Evolutionary conservation across 2,113 vertebrate species (phyloP).

Genomic region (Poicephalus gulielmi): DNA sequence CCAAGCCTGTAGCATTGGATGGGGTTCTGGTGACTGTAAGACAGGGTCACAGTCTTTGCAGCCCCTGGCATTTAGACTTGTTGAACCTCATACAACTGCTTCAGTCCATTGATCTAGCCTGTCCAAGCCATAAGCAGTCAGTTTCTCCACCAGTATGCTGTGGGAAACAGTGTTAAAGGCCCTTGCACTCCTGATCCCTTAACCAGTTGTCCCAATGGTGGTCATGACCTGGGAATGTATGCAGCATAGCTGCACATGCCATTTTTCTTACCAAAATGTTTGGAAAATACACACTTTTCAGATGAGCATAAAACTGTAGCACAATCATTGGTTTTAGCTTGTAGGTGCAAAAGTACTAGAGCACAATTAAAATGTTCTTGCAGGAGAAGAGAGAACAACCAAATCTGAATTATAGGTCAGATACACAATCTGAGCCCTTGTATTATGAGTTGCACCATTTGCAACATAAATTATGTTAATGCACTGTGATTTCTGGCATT

Average conservation of each 20-base stretch:
- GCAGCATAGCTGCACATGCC: neutral
- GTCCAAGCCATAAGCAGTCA: neutral
- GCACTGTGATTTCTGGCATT: neutral
- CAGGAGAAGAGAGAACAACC: neutral
- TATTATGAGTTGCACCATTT: neutral
- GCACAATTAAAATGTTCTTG: neutral
- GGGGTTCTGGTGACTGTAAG: too few relatives aligned
- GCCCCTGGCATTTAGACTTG: neutral
- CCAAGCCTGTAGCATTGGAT: too few relatives aligned
- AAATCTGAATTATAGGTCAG: neutral
- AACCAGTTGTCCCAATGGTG: too few relatives aligned
- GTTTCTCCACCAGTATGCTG: neutral
- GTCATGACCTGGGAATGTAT: neutral
- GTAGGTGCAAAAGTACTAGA: neutral
- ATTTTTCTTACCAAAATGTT: neutral
- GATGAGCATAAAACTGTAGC: neutral
- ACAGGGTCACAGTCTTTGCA: neutral
- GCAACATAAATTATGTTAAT: neutral
- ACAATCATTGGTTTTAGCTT: neutral
- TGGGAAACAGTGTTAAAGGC: too few relatives aligned
- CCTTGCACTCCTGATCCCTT: too few relatives aligned
- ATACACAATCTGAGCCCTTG: neutral
- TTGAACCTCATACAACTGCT: neutral
- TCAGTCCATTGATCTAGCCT: neutral
- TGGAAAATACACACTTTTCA: neutral